These are phyloP conservation scores for Cavia aperea DNA, from an alignment of 2,113 vertebrate species.

Conservation along the genomic window DNA sequence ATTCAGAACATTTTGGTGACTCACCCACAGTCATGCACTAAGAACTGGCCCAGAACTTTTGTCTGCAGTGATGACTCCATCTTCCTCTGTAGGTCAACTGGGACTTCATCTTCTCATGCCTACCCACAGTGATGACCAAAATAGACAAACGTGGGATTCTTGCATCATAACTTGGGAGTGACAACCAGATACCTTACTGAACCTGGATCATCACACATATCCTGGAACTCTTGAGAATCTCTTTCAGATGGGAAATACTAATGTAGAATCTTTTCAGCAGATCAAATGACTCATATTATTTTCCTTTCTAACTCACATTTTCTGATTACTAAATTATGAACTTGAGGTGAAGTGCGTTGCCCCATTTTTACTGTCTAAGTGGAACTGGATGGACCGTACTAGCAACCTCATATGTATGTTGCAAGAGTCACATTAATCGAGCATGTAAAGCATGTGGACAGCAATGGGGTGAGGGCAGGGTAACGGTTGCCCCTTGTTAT, in stretches of 20 bases:
- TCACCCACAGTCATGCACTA: background rate
- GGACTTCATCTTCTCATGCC: background rate
- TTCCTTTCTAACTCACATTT: constrained; percentile 10
- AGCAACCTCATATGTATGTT: background rate
- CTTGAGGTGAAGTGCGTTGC: background rate
- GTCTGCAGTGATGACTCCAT: background rate
- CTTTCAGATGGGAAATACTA: background rate
- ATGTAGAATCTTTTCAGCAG: background rate
- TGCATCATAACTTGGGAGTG: background rate
- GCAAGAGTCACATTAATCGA: background rate
- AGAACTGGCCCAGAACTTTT: background rate
- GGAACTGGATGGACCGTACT: background rate
- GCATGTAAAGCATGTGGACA: background rate
- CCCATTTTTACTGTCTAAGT: background rate
- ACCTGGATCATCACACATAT: background rate
- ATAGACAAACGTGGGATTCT: background rate
- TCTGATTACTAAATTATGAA: background rate
- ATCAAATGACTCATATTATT: background rate
- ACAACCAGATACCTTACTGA: background rate
- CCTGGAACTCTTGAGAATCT: background rate
- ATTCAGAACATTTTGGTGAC: background rate
- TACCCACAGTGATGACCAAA: background rate
- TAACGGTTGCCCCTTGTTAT: background rate
- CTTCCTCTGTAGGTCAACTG: background rate
- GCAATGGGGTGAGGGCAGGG: background rate